These are phyloP conservation scores for Drosophila putrida DNA, from an alignment of 2,888 invertebrate species.

Conservation along the genomic window DNA sequence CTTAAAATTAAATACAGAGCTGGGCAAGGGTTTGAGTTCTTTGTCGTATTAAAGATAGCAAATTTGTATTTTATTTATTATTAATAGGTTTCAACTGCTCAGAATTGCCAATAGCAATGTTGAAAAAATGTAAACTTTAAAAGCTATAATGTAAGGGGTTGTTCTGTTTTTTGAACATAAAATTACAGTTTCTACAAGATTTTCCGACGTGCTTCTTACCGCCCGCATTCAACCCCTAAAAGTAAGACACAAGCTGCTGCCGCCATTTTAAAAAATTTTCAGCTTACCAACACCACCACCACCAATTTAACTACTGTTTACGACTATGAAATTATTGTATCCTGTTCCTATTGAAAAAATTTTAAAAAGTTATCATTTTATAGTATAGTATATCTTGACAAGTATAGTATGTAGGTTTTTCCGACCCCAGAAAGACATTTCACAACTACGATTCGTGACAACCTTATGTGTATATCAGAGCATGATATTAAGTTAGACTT, in stretches of 20 bases:
- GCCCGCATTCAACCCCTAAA: constrained; percentile 13
- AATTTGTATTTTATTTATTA: no score
- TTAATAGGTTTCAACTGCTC: background rate
- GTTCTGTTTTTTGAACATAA: background rate
- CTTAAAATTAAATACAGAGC: no score
- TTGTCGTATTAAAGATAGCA: no score
- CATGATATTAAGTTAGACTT: no score
- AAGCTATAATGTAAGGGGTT: background rate
- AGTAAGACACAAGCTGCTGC: background rate
- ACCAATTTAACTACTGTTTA: background rate
- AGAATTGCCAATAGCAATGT: background rate
- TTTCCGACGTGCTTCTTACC: background rate
- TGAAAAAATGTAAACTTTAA: background rate
- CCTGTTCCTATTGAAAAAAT: background rate
- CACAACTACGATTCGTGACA: no score
- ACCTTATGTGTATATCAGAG: no score
- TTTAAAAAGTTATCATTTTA: background rate
- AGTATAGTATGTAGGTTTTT: no score
- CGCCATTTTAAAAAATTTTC: constrained; percentile 7
- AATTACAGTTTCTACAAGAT: constrained; percentile 1
- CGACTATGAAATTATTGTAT: background rate
- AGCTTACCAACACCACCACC: background rate
- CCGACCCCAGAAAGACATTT: no score
- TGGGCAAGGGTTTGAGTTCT: no score
- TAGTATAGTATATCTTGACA: no score